Evolutionary conservation across 2,113 vertebrate genomes (phyloP), one percentile per base, ranked within the genome.

Genomic region (Oryzias melastigma): DNA sequence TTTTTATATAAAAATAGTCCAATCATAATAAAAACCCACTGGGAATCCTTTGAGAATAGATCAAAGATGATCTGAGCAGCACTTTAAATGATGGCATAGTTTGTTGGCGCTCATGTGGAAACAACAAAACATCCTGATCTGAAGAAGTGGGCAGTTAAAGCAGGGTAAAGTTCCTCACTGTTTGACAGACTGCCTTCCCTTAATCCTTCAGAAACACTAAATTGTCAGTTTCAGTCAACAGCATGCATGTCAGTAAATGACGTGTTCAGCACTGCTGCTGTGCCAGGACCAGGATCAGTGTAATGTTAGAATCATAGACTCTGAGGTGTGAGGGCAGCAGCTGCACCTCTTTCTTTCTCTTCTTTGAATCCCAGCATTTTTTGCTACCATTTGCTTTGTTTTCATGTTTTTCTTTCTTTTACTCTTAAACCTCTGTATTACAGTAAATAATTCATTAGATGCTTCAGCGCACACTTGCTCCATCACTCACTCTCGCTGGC

Each of bases 371-470:
- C 25, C 42, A 18, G 68, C 77, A 7, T 66, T 42, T 67, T 46
- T 61, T 75, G 50, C 62, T 70, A 75, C 79, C 73, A 52, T 52
- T 65, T 77, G 52, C 56, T 61, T 48, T 71, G 51, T 82, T 68
- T 81, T 66, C 74, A 71, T 71, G 85, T 75, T 63, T 59, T 62
- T 51, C 72, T 87, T 77, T 88, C 81, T 73, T 82, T 87, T 72
- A 67, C 83, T 84, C 77, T 83, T 85, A 82, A 88, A 88, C 84
- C 48, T 76, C 62, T 16, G 42, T 80, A 74, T 87, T 88, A 84
- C 79, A 83, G 80, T 72, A 87, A 88, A 86, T 84, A 79, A 80
- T 85, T 87, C 80, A 87, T 88, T 86, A 85, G 85, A 88, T 83
- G 85, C 87, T 86, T 88, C 85, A 79, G 73, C 75, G 82, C 83